Evolutionary conservation across 2,888 invertebrate genomes (phyloP).

Genomic region (Polia nebulosa): DNA sequence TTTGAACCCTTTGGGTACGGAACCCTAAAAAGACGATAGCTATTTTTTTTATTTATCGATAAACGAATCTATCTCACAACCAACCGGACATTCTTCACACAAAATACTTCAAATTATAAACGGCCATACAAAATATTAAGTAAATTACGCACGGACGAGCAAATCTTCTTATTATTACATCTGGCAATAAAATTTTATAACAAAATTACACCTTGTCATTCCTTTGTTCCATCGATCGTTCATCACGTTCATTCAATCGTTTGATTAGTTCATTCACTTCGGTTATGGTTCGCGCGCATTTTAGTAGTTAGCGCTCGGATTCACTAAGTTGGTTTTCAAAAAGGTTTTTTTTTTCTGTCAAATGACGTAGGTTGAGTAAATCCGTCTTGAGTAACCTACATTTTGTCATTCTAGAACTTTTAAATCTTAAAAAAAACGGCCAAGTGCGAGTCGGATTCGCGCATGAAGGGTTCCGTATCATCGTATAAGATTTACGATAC

Average conservation of each 20-base stretch:
- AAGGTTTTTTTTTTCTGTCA: not conserved
- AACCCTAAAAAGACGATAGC: not conserved
- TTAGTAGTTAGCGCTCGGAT: conserved; percentile 17
- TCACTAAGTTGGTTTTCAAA: conserved; percentile 30
- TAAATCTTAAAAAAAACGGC: no score
- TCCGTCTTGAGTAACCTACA: no score
- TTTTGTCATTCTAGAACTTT: no score
- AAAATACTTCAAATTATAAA: conserved; percentile 53
- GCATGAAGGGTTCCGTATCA: no score
- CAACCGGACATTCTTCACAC: conserved; percentile 30
- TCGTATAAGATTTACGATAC: no score
- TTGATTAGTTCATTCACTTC: conserved; percentile 56
- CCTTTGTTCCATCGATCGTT: conserved; percentile 49
- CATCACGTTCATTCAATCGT: conserved; percentile 58
- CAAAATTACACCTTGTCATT: conserved; percentile 60
- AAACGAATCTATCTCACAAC: conserved; percentile 3
- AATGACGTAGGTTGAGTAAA: not conserved
- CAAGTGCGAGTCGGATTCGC: no score
- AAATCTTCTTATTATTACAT: conserved; percentile 50
- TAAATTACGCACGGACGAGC: conserved; percentile 42
- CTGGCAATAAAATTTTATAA: conserved; percentile 55
- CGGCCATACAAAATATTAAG: conserved; percentile 21
- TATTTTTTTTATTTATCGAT: not conserved
- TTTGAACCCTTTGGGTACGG: no score
- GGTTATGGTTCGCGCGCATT: conserved; percentile 50